A percentile compares a stretch with the other conserved stretches of the same genome.
Evolutionary conservation across 2,888 invertebrate genomes (phyloP).

Genomic region (Arrhopalites spinosus): DNA sequence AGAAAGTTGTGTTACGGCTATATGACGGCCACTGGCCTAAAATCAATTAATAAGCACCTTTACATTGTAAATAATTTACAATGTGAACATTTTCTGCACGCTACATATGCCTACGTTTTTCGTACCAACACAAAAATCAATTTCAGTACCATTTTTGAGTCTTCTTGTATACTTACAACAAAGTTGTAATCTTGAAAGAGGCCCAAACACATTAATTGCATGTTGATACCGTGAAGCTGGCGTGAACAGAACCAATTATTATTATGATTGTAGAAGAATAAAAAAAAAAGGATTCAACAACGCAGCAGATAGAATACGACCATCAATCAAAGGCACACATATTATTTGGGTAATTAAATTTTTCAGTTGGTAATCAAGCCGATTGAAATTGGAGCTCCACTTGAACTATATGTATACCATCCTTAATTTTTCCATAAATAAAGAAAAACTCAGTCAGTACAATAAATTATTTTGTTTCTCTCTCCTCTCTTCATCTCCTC

Average conservation of each 20-base stretch:
- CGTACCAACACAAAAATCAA: too few relatives aligned
- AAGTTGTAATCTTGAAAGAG: neutral
- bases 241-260: neutral
- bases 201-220: slow-evolving; percentile 6
- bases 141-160: too few relatives aligned
- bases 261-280: neutral
- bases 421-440: too few relatives aligned
- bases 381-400: slow-evolving; percentile 2
- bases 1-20: too few relatives aligned
- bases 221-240: neutral
- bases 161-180: slow-evolving; percentile 9
- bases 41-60: too few relatives aligned
- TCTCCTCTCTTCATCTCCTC: neutral
- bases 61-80: too few relatives aligned
- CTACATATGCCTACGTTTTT: too few relatives aligned
- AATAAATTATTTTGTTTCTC: neutral
- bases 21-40: too few relatives aligned
- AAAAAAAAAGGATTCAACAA: neutral
- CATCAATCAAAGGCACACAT: neutral
- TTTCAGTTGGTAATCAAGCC: slow-evolving; percentile 8
- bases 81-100: too few relatives aligned
- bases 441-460: too few relatives aligned
- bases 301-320: neutral
- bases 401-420: neutral
- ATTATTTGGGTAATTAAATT: slow-evolving; percentile 5